These are phyloP conservation scores for Ephialtes manifestator DNA, from an alignment of 2,888 invertebrate species.

Conservation along the genomic window DNA sequence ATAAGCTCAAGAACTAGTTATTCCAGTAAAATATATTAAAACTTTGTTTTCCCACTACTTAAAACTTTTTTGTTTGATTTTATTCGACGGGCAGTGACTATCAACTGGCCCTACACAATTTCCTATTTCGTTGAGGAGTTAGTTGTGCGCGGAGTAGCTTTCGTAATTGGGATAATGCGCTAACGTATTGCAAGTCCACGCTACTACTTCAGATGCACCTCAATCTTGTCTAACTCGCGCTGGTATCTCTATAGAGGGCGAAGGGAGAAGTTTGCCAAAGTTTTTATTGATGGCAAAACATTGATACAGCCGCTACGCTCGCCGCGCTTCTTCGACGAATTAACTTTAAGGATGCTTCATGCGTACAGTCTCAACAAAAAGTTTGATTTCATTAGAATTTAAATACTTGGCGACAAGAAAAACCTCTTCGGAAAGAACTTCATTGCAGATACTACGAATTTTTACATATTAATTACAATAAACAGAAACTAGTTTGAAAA, in stretches of 20 bases:
- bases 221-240: slow-evolving; percentile 14
- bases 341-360: not conserved
- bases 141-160: not conserved
- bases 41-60: slow-evolving; percentile 50
- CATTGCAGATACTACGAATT: no score
- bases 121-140: not conserved
- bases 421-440: no score
- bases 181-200: not conserved
- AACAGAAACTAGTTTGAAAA: no score
- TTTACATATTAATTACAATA: no score
- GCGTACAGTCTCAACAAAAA: no score
- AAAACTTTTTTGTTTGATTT: slow-evolving; percentile 29
- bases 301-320: slow-evolving; percentile 29
- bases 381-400: no score
- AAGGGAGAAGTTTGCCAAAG: slow-evolving; percentile 19
- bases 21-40: slow-evolving; percentile 37
- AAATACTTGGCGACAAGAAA: no score
- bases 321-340: slow-evolving; percentile 16
- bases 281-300: slow-evolving; percentile 48
- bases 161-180: slow-evolving; percentile 58
- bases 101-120: not conserved
- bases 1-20: slow-evolving; percentile 52
- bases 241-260: not conserved
- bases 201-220: not conserved
- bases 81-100: not conserved